Evolutionary conservation across 2,888 invertebrate genomes (phyloP).

Genomic region (Nemotelus pantherinus): DNA sequence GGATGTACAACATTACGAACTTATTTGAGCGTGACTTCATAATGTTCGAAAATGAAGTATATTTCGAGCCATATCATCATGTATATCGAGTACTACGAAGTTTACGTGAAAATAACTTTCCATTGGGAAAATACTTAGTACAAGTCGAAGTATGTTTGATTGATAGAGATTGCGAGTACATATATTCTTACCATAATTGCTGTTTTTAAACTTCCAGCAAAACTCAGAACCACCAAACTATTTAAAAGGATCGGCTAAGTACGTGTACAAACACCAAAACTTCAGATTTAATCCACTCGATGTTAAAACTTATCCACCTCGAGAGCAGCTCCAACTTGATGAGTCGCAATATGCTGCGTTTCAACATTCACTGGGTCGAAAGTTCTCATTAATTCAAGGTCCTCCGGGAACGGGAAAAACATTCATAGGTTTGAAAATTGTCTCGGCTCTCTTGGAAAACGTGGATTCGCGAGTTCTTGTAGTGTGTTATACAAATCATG

Average conservation of each 20-base stretch:
- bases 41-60: conserved; percentile 82
- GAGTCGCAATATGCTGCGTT: conserved; percentile 75
- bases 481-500: conserved; percentile 87
- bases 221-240: conserved; percentile 59
- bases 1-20: conserved; percentile 58
- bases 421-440: conserved; percentile 79
- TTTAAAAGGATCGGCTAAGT: conserved; percentile 55
- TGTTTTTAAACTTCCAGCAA: conserved; percentile 45
- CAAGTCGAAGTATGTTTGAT: conserved; percentile 65
- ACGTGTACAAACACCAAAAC: conserved; percentile 53
- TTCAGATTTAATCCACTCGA: conserved; percentile 54
- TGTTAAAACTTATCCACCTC: conserved; percentile 65
- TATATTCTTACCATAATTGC: no score
- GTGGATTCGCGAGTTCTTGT: conserved; percentile 72
- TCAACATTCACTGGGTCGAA: conserved; percentile 73
- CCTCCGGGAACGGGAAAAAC: conserved; percentile 92
- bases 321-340: conserved; percentile 68
- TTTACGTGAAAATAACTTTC: conserved; percentile 69
- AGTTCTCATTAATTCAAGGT: conserved; percentile 84
- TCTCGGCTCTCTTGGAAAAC: conserved; percentile 73
- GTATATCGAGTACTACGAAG: conserved; percentile 76
- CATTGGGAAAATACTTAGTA: conserved; percentile 76
- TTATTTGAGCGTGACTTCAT: conserved; percentile 65
- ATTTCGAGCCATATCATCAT: conserved; percentile 83
- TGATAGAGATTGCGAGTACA: neutral